Evolutionary conservation across 2,113 vertebrate genomes (phyloP).

Genomic region (Prionailurus viverrinus): DNA sequence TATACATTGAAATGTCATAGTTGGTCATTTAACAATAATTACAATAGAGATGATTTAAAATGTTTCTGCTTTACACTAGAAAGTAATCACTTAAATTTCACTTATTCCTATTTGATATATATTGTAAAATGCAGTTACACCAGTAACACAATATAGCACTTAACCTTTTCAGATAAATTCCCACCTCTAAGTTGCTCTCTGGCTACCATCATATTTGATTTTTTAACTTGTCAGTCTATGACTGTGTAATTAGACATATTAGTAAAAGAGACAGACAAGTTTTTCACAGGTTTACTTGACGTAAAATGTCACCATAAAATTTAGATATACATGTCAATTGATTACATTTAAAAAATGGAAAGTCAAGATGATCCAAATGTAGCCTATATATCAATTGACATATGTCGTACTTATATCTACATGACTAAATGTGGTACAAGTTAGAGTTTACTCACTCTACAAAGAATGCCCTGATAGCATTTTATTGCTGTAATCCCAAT

Average conservation of each 20-base stretch:
- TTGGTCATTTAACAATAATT: background rate
- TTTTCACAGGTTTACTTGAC: background rate
- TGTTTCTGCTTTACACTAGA: background rate
- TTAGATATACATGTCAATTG: background rate
- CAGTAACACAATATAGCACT: background rate
- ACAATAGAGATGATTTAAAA: background rate
- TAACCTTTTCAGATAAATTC: background rate
- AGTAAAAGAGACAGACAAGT: background rate
- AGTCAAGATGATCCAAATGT: background rate
- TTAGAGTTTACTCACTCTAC: background rate
- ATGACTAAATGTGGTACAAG: background rate
- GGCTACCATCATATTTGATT: background rate
- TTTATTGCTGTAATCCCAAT: background rate
- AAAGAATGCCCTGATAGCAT: background rate
- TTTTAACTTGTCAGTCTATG: background rate
- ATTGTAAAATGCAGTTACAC: background rate
- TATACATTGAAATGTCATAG: background rate
- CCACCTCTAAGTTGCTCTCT: background rate
- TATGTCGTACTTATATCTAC: background rate
- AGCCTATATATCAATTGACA: background rate
- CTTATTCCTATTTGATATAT: background rate
- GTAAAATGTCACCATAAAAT: background rate
- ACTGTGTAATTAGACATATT: background rate
- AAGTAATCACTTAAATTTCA: slow-evolving; percentile 1
- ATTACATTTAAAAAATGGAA: slow-evolving; percentile 14